Evolutionary conservation across 2,888 invertebrate species (phyloP), one percentile per base, ranked within the genome.

Genomic region (Malacosoma neustria): DNA sequence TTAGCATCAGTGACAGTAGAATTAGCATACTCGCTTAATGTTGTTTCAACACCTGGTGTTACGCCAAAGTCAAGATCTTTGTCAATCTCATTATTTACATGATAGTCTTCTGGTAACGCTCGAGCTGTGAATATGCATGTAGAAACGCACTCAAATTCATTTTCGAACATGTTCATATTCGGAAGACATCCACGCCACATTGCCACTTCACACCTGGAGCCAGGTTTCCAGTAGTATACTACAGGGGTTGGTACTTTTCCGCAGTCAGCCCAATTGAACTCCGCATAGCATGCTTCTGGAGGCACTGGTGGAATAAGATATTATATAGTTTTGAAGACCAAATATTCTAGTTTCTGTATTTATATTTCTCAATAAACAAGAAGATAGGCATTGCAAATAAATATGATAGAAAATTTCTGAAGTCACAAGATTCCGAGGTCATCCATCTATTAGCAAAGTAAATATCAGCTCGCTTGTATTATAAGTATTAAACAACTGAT

Each of bases 181-280:
- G 84, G 84, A 0, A 68, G 51, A 37, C 84, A 85, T 2, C 84
- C 84, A 15, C 72, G 54, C 84, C 84, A 85, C 0, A 71, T 41
- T 0, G 73, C 84, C 0, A 81, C 71, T 49, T 85, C 84, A 36
- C 84, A 85, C 6, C 84, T 60, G 1, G 84, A 82, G 0, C 76
- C 84, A 2, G 75, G 48, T 36, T 76, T 73, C 63, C 70, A 81
- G 49, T 80, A 81, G 48, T 84, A 84, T 36, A 82, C 51, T 2
- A 82, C 79, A 1, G 70, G 55, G 0, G 48, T 54, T 0, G 84
- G 73, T 0, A 55, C 35, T 30, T 42, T 40, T 0, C 84, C 84
- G 32, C 84, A 85, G 49, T 82, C 81, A 0, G 77, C 67, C 66
- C 68, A 71, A 45, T 65, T 56, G 45, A 82, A 82, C 4, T 56